These are phyloP conservation scores for Drosophila borborema DNA, from an alignment of 2,888 invertebrate genomes.

Conservation along the genomic window DNA sequence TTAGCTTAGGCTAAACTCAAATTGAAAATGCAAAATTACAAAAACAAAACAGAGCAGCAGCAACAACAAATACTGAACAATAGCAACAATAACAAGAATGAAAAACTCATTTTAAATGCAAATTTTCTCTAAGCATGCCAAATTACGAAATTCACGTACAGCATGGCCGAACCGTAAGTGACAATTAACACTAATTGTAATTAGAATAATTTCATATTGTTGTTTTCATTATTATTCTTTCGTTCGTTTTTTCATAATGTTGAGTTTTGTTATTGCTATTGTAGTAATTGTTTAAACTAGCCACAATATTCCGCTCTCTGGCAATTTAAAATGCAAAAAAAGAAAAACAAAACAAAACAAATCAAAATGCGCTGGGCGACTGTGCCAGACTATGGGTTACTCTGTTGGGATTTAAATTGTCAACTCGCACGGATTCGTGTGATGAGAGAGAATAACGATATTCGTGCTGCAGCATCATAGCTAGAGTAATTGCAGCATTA, in stretches of 20 bases:
- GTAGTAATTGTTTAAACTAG: slow-evolving; percentile 74
- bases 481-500: background rate
- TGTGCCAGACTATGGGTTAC: slow-evolving; percentile 4
- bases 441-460: background rate
- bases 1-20: slow-evolving; percentile 59
- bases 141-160: slow-evolving; percentile 65
- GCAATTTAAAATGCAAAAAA: slow-evolving; percentile 74
- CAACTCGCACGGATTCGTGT: background rate
- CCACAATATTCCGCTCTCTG: slow-evolving; percentile 71
- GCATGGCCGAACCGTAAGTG: slow-evolving; percentile 59
- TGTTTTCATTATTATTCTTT: slow-evolving; percentile 12
- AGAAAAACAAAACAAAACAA: slow-evolving; percentile 10
- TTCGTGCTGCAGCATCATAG: background rate
- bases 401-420: background rate
- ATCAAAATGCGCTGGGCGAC: background rate
- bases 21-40: slow-evolving; percentile 48
- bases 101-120: slow-evolving; percentile 74
- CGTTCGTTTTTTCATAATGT: slow-evolving; percentile 17
- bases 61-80: slow-evolving; percentile 20
- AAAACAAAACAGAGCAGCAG: slow-evolving; percentile 36
- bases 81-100: slow-evolving; percentile 28
- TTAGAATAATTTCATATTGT: slow-evolving; percentile 80
- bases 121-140: slow-evolving; percentile 64
- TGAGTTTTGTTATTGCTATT: slow-evolving; percentile 32
- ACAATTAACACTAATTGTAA: slow-evolving; percentile 81